Percentiles rank a stretch among this genome's conserved stretches.
phyloP scores from a whole-genome alignment of 2,888 invertebrate genomes.

The Lepidocyrtinus sp. region DNA sequence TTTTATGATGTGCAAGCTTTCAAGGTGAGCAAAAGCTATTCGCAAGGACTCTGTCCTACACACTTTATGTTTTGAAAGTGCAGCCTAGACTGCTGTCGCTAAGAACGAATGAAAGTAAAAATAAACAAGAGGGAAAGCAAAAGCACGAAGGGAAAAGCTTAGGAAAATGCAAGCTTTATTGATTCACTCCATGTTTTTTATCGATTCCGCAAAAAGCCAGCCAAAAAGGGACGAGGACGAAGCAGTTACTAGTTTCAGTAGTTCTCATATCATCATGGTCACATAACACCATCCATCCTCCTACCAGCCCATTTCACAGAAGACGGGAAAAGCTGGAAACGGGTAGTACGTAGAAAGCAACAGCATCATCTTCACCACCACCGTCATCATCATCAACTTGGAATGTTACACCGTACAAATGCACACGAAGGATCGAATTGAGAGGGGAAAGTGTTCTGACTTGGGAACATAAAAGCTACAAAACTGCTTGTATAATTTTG shows the following conservation, averaged over 20 bases:
- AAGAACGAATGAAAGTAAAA: conserved; percentile 30
- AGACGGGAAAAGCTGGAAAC: neutral
- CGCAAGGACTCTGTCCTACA: neutral
- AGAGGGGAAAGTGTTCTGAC: no score
- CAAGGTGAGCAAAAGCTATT: neutral
- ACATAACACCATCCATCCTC: neutral
- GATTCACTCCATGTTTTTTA: conserved; percentile 56
- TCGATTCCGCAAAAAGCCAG: conserved; percentile 45
- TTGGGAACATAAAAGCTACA: no score
- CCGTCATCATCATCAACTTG: neutral
- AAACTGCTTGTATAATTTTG: no score
- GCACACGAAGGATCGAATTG: no score
- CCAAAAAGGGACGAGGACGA: conserved; percentile 40
- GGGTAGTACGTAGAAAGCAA: neutral
- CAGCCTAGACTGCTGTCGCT: conserved; percentile 53
- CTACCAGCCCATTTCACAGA: neutral
- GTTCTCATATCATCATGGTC: no score
- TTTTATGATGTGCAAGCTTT: neutral
- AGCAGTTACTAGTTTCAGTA: no score
- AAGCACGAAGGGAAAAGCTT: conserved; percentile 22
- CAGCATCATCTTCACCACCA: neutral
- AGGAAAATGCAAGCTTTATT: conserved; percentile 48
- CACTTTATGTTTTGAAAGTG: neutral
- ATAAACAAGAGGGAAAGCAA: conserved; percentile 5
- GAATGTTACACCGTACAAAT: no score